Evolutionary conservation across 1,140 invertebrate genomes (phyloP), one percentile per base, ranked within the genome.

Genomic region (Dendroctonus valens): DNA sequence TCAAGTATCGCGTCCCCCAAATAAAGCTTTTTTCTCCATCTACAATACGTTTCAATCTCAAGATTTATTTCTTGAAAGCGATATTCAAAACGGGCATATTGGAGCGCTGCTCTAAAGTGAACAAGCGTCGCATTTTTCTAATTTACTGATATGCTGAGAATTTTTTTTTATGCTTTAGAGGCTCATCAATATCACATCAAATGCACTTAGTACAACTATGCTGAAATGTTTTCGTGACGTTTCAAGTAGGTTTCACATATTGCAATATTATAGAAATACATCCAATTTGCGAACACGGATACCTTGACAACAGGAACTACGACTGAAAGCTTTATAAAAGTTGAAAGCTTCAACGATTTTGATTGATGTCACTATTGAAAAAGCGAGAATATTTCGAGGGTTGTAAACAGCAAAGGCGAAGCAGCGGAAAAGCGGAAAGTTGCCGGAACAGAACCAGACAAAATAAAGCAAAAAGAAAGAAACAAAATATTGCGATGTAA

Each of bases 291-390:
- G 41, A 41, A 14, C 2, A 58, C 37, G 26, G 9, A 42, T 61
- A 61, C 59, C 59, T 51, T 52, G 59, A 46, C 41, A 55, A 64
- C 51, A 55, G 61, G 51, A 64, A 64, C 15, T 46, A 42, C 41
- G 38, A 64, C 41, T 54, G 52, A 64, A 55, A 38, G 52, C 59
- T 49, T 26, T 53, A 62, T 52, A 62, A 62, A 62, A 52, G 46
- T 62, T 37, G 46, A 62, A 50, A 62, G 38, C 59, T 62, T 52
- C 59, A 62, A 62, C 54, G 51, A 64, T 64, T 64, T 64, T 64
- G 61, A 64, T 55, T 64, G 51, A 64, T 64, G 61, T 64, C 48
- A 52, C 52, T 64, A 54, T 41, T 55, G 37, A 42, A 41, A 64
- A 64, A 60, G 26, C 48, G 61, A 64, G 52, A 54, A 42, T 53